Evolutionary conservation across 2,888 invertebrate species (phyloP).

Genomic region (Beris morrisii): DNA sequence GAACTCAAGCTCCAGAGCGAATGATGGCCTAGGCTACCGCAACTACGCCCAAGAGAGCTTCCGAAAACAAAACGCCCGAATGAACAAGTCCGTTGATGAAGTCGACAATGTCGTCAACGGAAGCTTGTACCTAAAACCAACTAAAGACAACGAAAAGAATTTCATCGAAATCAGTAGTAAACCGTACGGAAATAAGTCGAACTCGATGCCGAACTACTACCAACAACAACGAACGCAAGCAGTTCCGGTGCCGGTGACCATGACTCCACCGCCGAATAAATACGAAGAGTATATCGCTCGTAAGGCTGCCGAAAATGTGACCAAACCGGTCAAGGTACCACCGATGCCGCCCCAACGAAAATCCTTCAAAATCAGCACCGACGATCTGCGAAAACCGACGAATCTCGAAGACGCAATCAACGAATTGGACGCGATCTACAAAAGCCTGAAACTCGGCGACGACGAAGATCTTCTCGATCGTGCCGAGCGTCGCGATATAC

Average conservation of each 20-base stretch:
- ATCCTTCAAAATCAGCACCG: constrained; percentile 46
- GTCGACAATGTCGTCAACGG: constrained; percentile 49
- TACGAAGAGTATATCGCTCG: constrained; percentile 55
- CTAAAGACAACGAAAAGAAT: constrained; percentile 45
- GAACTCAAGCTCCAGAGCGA: constrained; percentile 48
- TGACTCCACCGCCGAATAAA: constrained; percentile 48
- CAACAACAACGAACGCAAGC: constrained; percentile 3
- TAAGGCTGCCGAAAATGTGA: constrained; percentile 47
- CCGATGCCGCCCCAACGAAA: constrained; percentile 50
- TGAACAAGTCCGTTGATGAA: constrained; percentile 39
- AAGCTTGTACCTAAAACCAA: constrained; percentile 51
- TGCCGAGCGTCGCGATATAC: constrained; percentile 71
- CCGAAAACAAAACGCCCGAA: constrained; percentile 14
- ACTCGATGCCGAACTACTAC: constrained; percentile 54
- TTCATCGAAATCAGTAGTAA: constrained; percentile 51
- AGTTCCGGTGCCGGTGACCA: constrained; percentile 38
- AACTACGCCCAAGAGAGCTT: constrained; percentile 42
- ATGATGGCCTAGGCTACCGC: constrained; percentile 47
- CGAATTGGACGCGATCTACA: constrained; percentile 89
- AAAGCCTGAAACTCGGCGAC: constrained; percentile 81
- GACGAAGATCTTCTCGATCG: constrained; percentile 81
- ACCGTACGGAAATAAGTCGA: constrained; percentile 45
- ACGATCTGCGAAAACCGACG: constrained; percentile 60
- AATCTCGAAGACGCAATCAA: constrained; percentile 86
- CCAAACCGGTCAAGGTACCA: constrained; percentile 37